Percentiles rank a stretch among this genome's conserved stretches.
Conservation (phyloP, 2,888 invertebrate species). For the Dynastes tityus region DNA sequence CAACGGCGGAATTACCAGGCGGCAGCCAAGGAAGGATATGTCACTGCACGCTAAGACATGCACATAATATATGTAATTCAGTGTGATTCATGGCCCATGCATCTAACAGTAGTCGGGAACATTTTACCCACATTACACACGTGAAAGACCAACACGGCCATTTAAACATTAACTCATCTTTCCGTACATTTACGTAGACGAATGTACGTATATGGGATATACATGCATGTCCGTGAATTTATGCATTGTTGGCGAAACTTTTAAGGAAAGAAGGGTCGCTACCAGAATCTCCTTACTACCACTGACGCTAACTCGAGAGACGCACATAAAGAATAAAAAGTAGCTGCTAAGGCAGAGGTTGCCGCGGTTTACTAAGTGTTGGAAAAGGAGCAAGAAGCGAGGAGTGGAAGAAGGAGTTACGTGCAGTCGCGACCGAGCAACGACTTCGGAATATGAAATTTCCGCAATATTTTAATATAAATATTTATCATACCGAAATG, state of each 20-base stretch:
- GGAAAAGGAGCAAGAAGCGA: background rate
- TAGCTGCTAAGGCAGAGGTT: conserved; percentile 27
- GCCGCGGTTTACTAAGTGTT: conserved; percentile 5
- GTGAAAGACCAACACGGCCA: conserved; percentile 18
- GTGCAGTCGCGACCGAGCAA: conserved; percentile 34
- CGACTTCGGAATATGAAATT: conserved; percentile 45
- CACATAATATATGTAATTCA: conserved; percentile 34
- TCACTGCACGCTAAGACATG: conserved; percentile 43
- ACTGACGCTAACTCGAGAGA: conserved; percentile 41
- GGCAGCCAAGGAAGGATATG: conserved; percentile 43
- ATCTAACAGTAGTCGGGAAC: conserved; percentile 18
- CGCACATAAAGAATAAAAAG: conserved; percentile 47
- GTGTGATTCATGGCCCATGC: conserved; percentile 35
- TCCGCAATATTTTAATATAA: conserved; percentile 47
- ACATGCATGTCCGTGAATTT: conserved; percentile 38
- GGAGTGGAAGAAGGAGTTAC: conserved; percentile 20
- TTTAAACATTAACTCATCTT: conserved; percentile 46
- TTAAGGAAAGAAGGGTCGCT: conserved; percentile 37
- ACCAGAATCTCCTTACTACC: conserved; percentile 27
- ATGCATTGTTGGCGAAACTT: conserved; percentile 45
- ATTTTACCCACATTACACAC: conserved; percentile 31
- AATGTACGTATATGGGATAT: conserved; percentile 19
- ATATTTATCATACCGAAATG: conserved; percentile 46
- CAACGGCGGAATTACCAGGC: conserved; percentile 35
- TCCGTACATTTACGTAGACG: conserved; percentile 24